These are phyloP conservation scores for Geophilus truncorum DNA, from an alignment of 2,888 invertebrate genomes.

Conservation along the genomic window DNA sequence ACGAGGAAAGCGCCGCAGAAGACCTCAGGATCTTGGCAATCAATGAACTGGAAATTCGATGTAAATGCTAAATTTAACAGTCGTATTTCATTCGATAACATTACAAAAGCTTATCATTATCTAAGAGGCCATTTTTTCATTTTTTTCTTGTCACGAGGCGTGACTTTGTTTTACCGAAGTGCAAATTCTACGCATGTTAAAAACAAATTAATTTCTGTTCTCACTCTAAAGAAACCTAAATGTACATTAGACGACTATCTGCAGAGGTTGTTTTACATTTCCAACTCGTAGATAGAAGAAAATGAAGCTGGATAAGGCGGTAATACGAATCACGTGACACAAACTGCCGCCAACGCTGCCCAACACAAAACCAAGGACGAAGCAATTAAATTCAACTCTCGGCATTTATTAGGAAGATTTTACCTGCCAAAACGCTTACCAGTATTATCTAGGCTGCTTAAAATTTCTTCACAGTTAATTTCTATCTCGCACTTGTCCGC, in stretches of 20 bases:
- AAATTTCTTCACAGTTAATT: conserved; percentile 9
- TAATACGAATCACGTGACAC: conserved; percentile 7
- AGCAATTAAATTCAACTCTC: conserved; percentile 12
- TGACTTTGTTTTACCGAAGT: not conserved
- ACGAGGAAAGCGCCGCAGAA: not conserved
- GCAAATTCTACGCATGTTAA: not conserved
- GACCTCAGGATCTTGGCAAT: not conserved
- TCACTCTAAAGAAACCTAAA: conserved; percentile 5
- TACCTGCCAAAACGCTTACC: conserved; percentile 31
- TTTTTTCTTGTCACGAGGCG: not conserved
- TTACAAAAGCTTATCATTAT: not conserved
- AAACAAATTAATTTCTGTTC: not conserved
- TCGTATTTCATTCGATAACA: not conserved
- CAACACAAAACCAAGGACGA: conserved; percentile 23
- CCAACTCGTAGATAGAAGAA: conserved; percentile 6
- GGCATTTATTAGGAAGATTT: conserved; percentile 18
- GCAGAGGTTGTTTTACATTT: not conserved
- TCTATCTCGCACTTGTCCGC: not conserved
- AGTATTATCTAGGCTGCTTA: conserved; percentile 31
- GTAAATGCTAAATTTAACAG: too few species aligned
- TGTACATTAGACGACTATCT: not conserved
- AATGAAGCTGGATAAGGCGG: not conserved
- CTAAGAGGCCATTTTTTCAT: not conserved
- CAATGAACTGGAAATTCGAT: not conserved
- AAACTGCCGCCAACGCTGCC: conserved; percentile 16